phyloP scores from a whole-genome alignment of 2,888 invertebrate genomes.

The Chelonus formosanus region DNA sequence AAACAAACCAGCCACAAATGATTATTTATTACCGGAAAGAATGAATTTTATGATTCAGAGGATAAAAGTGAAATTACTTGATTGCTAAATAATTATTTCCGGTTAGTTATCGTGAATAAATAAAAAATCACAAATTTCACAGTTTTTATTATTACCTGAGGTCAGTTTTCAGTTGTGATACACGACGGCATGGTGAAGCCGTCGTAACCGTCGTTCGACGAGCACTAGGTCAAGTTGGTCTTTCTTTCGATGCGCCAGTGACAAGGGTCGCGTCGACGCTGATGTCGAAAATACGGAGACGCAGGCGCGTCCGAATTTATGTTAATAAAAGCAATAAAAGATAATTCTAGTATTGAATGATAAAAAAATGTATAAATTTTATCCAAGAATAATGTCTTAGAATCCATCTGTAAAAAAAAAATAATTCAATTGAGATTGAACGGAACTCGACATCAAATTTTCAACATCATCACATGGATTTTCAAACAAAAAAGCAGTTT shows the following conservation, averaged over 20 bases:
- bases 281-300: conserved; percentile 59
- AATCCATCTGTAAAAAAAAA: no score
- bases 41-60: no score
- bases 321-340: not conserved
- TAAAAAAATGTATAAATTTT: not conserved
- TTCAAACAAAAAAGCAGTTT: no score
- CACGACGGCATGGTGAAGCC: conserved; percentile 61
- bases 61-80: no score
- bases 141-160: conserved; percentile 53
- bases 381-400: not conserved
- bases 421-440: no score
- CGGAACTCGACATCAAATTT: no score
- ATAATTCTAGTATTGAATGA: not conserved
- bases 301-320: conserved; percentile 31
- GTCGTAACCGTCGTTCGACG: conserved; percentile 62
- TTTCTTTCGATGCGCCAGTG: conserved; percentile 53
- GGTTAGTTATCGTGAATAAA: no score
- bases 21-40: no score
- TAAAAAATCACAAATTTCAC: not conserved
- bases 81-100: no score
- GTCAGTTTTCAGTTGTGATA: conserved; percentile 58
- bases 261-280: conserved; percentile 60
- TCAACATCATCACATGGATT: no score
- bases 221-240: conserved; percentile 56
- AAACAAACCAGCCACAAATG: no score